Percentiles rank a stretch among this genome's conserved stretches.
phyloP scores from a whole-genome alignment of 1,140 invertebrate species.

The Zaprionus tsacasi region DNA sequence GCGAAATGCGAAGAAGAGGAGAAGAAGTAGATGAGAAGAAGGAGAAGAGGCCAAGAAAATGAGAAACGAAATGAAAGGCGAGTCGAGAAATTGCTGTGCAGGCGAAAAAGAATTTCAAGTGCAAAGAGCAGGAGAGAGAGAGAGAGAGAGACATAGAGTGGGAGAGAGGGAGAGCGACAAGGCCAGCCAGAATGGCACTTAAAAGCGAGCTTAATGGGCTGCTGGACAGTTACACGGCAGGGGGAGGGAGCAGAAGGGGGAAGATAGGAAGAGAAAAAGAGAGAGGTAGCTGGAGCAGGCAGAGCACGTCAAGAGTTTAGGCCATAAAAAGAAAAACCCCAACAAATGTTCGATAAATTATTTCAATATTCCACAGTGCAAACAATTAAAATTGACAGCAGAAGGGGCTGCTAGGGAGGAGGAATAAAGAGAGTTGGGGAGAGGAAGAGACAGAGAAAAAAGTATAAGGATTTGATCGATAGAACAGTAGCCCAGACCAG shows the following conservation, averaged over 20 bases:
- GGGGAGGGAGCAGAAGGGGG: not conserved
- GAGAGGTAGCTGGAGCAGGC: not conserved
- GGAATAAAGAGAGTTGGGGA: not conserved
- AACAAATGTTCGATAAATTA: slow-evolving; percentile 62
- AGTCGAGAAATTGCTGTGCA: slow-evolving; percentile 68
- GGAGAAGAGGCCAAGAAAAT: slow-evolving; percentile 49
- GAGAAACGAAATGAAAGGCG: slow-evolving; percentile 70
- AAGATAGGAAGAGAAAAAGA: not conserved
- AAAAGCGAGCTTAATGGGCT: slow-evolving; percentile 75
- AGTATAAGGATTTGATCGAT: too few relatives aligned
- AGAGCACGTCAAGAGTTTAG: slow-evolving; percentile 70
- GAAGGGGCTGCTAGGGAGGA: not conserved
- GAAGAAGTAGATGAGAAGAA: slow-evolving; percentile 15
- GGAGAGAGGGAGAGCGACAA: not conserved
- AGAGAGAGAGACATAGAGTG: slow-evolving; percentile 26
- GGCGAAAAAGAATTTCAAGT: slow-evolving; percentile 78
- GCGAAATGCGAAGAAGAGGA: slow-evolving; percentile 27
- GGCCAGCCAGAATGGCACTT: slow-evolving; percentile 62
- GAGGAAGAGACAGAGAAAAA: too few relatives aligned
- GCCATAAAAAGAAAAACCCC: slow-evolving; percentile 54
- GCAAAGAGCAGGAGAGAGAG: slow-evolving; percentile 31
- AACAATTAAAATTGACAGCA: slow-evolving; percentile 77
- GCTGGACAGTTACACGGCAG: slow-evolving; percentile 10
- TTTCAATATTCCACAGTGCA: slow-evolving; percentile 19
- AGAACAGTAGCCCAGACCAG: slow-evolving; percentile 25